Evolutionary conservation across 2,113 vertebrate species (phyloP).

Genomic region (Cyanoramphus novaezelandiae): DNA sequence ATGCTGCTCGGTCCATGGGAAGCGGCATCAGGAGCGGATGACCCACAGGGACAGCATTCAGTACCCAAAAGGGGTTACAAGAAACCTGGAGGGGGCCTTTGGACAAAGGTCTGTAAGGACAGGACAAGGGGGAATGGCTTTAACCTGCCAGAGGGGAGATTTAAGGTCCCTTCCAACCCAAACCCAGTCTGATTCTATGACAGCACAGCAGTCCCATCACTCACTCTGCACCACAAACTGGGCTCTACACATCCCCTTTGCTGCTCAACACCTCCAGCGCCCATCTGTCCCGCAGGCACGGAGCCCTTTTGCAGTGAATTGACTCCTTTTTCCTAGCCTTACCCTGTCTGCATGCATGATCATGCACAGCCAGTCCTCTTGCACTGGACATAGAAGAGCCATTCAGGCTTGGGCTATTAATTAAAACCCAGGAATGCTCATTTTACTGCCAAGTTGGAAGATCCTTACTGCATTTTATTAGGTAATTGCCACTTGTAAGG

Average conservation of each 20-base stretch:
- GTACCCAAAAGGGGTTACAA: neutral
- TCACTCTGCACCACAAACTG: neutral
- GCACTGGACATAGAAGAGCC: neutral
- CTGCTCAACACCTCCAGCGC: neutral
- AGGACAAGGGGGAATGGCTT: neutral
- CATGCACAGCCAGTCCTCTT: neutral
- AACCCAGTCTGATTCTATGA: fast-evolving
- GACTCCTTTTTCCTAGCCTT: neutral
- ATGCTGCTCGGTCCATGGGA: fast-evolving
- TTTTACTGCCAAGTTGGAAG: slow-evolving; percentile 65
- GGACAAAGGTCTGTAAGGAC: neutral
- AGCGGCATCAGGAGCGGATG: fast-evolving
- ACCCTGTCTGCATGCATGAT: neutral
- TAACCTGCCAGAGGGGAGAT: neutral
- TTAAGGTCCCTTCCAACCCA: neutral
- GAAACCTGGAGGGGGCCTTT: neutral
- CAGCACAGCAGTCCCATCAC: neutral
- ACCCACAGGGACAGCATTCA: neutral
- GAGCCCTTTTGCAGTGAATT: neutral
- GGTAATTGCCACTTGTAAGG: slow-evolving; percentile 63
- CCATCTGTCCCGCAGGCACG: neutral
- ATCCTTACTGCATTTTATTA: slow-evolving; percentile 69
- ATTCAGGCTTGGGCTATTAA: slow-evolving; percentile 55
- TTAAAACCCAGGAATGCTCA: slow-evolving; percentile 55
- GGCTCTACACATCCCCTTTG: neutral